Conservation (phyloP, 2,113 vertebrate genomes). For the Sylvia atricapilla region DNA sequence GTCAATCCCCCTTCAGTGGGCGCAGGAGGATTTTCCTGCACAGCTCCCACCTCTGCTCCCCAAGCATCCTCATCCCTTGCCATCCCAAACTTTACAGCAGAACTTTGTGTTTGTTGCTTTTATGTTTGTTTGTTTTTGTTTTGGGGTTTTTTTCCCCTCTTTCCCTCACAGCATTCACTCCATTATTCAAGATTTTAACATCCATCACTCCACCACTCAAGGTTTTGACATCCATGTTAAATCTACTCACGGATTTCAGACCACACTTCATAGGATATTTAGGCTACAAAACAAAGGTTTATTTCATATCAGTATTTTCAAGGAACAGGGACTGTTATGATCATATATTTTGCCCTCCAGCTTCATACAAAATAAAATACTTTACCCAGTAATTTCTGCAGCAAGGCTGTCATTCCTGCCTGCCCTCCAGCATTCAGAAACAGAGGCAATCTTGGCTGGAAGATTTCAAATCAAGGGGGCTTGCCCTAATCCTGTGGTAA, state of each 20-base stretch:
- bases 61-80: background rate
- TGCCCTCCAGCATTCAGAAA: background rate
- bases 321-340: background rate
- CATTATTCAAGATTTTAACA: background rate
- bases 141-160: background rate
- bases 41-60: background rate
- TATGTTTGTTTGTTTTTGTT: background rate
- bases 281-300: background rate
- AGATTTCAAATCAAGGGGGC: background rate
- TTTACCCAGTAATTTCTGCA: background rate
- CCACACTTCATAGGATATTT: background rate
- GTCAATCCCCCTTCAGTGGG: background rate
- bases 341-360: background rate
- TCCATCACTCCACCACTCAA: background rate
- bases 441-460: background rate
- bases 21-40: background rate
- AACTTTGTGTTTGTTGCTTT: background rate
- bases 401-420: background rate
- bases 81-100: background rate
- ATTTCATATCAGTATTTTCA: background rate
- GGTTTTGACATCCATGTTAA: background rate
- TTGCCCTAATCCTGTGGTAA: background rate
- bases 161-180: background rate
- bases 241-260: background rate
- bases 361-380: background rate